A percentile compares a stretch with the other conserved stretches of the same genome.
Conservation (phyloP, 2,888 invertebrate species). For the Polymixis lichenea region DNA sequence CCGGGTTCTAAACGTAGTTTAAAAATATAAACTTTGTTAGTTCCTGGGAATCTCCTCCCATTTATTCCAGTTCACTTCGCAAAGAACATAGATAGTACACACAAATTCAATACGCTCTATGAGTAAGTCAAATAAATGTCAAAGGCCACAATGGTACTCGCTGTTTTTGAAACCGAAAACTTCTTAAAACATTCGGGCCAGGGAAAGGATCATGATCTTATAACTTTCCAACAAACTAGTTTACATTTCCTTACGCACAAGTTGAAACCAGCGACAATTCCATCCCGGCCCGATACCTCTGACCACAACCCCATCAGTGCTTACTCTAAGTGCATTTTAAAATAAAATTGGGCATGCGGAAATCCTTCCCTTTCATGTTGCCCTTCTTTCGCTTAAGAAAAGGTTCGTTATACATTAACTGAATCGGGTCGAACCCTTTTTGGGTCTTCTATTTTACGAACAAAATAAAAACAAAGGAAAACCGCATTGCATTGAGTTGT, state of each 20-base stretch:
- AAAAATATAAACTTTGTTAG: too few species aligned
- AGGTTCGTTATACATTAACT: conserved; percentile 63
- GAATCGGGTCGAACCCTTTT: conserved; percentile 53
- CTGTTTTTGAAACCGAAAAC: conserved; percentile 3
- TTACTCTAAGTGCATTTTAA: conserved; percentile 60
- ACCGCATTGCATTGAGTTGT: conserved; percentile 29
- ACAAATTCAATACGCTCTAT: too few species aligned
- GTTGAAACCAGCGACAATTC: conserved; percentile 37
- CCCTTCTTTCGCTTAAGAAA: conserved; percentile 57
- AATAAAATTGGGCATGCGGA: conserved; percentile 60
- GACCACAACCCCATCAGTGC: conserved; percentile 48
- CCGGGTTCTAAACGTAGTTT: too few species aligned
- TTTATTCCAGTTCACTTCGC: too few species aligned
- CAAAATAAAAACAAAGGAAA: conserved; percentile 57
- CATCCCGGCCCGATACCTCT: conserved; percentile 40
- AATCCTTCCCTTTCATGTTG: conserved; percentile 60
- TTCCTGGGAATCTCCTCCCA: too few species aligned
- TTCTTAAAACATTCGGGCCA: conserved; percentile 2
- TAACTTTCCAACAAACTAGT: conserved; percentile 40
- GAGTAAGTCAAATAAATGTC: background rate
- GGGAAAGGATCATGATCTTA: conserved; percentile 6
- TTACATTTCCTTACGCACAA: conserved; percentile 18
- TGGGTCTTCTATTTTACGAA: conserved; percentile 44
- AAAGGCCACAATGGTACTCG: background rate
- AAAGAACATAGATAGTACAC: too few species aligned